Percentiles rank a stretch among this genome's conserved stretches.
These are phyloP conservation scores for Euproctis similis DNA, from an alignment of 2,888 invertebrate genomes.

Conservation along the genomic window DNA sequence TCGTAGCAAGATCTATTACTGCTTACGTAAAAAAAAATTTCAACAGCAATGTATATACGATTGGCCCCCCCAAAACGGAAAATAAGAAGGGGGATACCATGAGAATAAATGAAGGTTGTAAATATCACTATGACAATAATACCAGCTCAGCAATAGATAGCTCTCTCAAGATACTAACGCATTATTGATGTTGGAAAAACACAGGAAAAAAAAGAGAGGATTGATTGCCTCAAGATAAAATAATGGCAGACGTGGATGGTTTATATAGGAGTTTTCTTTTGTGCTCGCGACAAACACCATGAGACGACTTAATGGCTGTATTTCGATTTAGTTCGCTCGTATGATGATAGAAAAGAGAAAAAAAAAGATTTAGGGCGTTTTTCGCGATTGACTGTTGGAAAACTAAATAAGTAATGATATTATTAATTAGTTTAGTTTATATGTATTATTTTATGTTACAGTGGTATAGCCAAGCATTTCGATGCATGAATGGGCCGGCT, in stretches of 20 bases:
- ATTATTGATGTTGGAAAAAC: conserved; percentile 72
- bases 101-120: conserved; percentile 71
- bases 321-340: conserved; percentile 14
- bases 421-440: no score
- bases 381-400: no score
- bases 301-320: conserved; percentile 13
- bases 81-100: conserved; percentile 73
- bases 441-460: no score
- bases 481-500: no score
- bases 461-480: no score
- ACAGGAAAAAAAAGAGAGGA: conserved; percentile 63
- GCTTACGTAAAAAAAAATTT: conserved; percentile 76
- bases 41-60: conserved; percentile 72
- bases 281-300: conserved; percentile 18
- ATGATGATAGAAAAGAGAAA: conserved; percentile 15
- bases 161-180: conserved; percentile 59
- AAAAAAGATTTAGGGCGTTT: no score
- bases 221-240: conserved; percentile 54
- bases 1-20: conserved; percentile 73
- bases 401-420: no score
- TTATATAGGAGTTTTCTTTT: conserved; percentile 33
- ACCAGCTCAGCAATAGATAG: conserved; percentile 76
- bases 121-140: conserved; percentile 76
- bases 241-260: conserved; percentile 45
- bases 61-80: conserved; percentile 72